Evolutionary conservation across 2,888 invertebrate species (phyloP).

Genomic region (Hofmannophila pseudospretella): DNA sequence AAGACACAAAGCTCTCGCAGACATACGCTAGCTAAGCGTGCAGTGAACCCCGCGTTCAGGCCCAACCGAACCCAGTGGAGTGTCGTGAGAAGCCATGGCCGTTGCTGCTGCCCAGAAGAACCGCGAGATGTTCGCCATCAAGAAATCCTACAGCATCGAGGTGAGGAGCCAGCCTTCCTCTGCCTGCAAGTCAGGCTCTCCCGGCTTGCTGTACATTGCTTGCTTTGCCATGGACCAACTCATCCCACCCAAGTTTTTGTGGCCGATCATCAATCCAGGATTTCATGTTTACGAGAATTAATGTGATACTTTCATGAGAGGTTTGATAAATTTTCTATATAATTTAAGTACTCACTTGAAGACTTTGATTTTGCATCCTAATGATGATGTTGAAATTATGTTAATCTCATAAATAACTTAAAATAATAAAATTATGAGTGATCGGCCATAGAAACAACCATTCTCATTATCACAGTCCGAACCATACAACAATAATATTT

Average conservation of each 20-base stretch:
- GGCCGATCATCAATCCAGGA: conserved; percentile 15
- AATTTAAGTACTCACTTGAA: too few species aligned
- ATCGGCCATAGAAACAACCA: too few species aligned
- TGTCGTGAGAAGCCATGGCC: conserved; percentile 82
- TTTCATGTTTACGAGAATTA: conserved; percentile 1
- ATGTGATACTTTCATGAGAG: neutral
- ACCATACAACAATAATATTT: too few species aligned
- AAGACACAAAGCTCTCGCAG: conserved; percentile 74
- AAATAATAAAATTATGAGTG: too few species aligned
- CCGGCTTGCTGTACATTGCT: conserved; percentile 16
- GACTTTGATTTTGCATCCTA: too few species aligned
- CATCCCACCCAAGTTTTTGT: conserved; percentile 16
- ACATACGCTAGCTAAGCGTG: conserved; percentile 74
- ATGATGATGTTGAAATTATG: too few species aligned
- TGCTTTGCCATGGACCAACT: conserved; percentile 10
- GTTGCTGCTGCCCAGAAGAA: conserved; percentile 95
- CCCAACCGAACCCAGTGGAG: conserved; percentile 67
- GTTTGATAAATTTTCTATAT: neutral
- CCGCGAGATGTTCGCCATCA: conserved; percentile 97
- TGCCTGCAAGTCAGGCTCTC: conserved; percentile 1
- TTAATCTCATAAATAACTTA: too few species aligned
- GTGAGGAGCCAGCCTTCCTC: conserved; percentile 77
- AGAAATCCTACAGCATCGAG: conserved; percentile 98
- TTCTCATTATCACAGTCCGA: too few species aligned
- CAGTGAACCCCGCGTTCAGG: conserved; percentile 75